A percentile compares a stretch with the other conserved stretches of the same genome.
Conservation (phyloP, 2,888 invertebrate species). For the Pyrochroa serraticornis region DNA sequence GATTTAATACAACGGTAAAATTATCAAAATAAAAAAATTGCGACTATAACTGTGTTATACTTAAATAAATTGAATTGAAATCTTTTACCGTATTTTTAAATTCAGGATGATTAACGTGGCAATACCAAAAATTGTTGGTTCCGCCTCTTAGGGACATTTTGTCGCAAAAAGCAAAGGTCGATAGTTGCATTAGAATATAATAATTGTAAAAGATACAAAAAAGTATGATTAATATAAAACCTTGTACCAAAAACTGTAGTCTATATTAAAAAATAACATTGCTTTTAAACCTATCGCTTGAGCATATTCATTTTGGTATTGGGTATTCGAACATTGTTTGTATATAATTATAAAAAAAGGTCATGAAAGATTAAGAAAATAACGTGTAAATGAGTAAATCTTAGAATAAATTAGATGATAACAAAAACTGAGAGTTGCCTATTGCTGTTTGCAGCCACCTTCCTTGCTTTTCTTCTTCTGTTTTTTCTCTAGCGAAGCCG, state of each 20-base stretch:
- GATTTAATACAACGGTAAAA: slow-evolving; percentile 53
- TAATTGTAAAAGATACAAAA: no score
- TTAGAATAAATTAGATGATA: slow-evolving; percentile 5
- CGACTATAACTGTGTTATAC: slow-evolving; percentile 11
- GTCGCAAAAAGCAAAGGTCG: no score
- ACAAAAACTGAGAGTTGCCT: slow-evolving; percentile 10
- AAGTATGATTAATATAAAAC: no score
- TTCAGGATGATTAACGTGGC: no score
- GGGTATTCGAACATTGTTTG: not conserved
- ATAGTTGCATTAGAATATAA: no score
- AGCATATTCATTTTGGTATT: slow-evolving; percentile 11
- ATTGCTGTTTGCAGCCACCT: slow-evolving; percentile 55
- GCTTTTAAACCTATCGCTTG: not conserved
- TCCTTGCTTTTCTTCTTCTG: slow-evolving; percentile 55
- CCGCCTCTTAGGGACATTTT: no score
- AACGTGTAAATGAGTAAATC: slow-evolving; percentile 3
- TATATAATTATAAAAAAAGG: no score
- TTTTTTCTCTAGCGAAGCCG: slow-evolving; percentile 67
- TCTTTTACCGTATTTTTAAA: not conserved
- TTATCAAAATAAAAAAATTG: slow-evolving; percentile 3
- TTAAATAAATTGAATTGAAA: slow-evolving; percentile 1
- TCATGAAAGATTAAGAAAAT: not conserved
- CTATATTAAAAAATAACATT: no score
- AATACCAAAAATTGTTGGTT: no score
- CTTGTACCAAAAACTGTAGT: no score